Percentiles rank a stretch among this genome's conserved stretches.
Evolutionary conservation across 2,888 invertebrate genomes (phyloP).

Genomic region (Celastrina argiolus): DNA sequence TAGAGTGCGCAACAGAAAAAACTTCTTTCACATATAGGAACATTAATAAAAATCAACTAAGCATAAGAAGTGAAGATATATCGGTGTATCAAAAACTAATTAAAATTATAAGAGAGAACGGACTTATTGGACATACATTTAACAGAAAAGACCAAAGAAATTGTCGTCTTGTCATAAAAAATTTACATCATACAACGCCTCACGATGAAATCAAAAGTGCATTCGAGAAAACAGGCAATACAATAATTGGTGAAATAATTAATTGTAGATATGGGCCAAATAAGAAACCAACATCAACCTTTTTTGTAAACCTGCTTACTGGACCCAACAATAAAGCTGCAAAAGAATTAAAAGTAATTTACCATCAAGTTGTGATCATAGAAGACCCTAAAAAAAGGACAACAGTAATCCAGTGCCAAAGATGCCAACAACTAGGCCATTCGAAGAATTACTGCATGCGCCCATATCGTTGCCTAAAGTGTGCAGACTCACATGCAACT

Average conservation of each 20-base stretch:
- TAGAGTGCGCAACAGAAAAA: too few species aligned
- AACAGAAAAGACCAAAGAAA: not conserved
- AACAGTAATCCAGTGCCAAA: conserved; percentile 31
- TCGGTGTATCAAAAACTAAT: not conserved
- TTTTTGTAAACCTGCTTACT: conserved; percentile 34
- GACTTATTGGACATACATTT: not conserved
- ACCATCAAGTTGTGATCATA: conserved; percentile 30
- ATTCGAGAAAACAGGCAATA: conserved; percentile 1
- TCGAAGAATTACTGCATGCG: conserved; percentile 35
- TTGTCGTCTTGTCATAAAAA: too few species aligned
- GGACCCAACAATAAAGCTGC: conserved; percentile 29
- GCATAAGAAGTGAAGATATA: not conserved
- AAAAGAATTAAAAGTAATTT: conserved; percentile 29
- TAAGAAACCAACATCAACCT: conserved; percentile 34
- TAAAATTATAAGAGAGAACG: not conserved
- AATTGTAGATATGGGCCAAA: conserved; percentile 31
- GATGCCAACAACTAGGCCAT: conserved; percentile 36
- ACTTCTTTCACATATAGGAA: too few species aligned
- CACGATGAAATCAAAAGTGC: not conserved
- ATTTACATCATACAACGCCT: not conserved
- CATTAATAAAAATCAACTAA: not conserved
- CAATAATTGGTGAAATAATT: conserved; percentile 28
- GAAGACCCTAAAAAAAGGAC: conserved; percentile 33
- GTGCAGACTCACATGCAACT: conserved; percentile 34
- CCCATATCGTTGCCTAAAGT: conserved; percentile 35